Conservation (phyloP, 2,797 vertebrate genomes). For the Eleutherodactylus coqui region DNA sequence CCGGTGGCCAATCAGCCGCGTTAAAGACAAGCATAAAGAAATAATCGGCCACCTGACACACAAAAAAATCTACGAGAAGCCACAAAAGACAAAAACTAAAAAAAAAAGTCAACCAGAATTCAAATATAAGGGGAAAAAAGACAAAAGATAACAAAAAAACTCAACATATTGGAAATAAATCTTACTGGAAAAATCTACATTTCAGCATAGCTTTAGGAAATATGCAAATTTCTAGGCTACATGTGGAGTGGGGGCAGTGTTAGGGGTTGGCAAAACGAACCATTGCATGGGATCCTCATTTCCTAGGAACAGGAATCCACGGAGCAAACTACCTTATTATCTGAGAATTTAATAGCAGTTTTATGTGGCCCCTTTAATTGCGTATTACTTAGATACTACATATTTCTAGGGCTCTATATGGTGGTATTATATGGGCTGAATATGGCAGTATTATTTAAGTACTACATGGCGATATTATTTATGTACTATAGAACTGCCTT, state of each 20-base stretch:
- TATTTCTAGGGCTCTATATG: neutral
- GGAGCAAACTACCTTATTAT: neutral
- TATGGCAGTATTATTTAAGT: neutral
- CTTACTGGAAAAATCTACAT: no score
- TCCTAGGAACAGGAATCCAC: no score
- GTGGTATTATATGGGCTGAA: neutral
- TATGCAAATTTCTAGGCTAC: no score
- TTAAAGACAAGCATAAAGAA: neutral
- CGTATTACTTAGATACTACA: neutral
- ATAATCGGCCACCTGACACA: neutral
- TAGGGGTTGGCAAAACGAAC: no score
- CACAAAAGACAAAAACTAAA: neutral
- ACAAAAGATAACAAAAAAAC: no score
- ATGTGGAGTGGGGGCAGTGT: no score
- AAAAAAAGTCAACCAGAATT: no score
- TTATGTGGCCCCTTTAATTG: neutral
- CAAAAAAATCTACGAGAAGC: neutral
- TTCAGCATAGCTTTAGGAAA: no score
- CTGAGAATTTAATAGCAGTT: neutral
- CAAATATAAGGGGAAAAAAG: no score
- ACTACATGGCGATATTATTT: neutral
- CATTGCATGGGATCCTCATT: no score
- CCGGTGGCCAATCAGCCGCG: slow-evolving; percentile 45
- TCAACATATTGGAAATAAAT: no score
- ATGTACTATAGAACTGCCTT: no score